A percentile compares a stretch with the other conserved stretches of the same genome.
phyloP scores from a whole-genome alignment of 2,797 vertebrate species.

The Aeoliscus strigatus region DNA sequence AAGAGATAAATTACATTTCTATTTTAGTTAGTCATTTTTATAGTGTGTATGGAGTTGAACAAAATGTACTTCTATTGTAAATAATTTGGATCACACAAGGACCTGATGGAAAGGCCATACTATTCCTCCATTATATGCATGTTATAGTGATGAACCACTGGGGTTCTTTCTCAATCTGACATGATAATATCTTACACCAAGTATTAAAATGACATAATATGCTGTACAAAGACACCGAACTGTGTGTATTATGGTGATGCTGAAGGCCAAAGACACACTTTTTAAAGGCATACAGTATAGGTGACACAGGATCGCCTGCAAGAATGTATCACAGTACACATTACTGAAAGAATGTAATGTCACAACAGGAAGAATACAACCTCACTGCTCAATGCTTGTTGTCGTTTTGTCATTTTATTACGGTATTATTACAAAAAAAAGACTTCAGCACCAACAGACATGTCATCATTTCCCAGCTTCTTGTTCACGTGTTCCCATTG shows the following conservation, averaged over 20 bases:
- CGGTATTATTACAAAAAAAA: conserved; percentile 4
- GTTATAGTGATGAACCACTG: conserved; percentile 52
- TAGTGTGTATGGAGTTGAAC: conserved; percentile 60
- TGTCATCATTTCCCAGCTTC: no score
- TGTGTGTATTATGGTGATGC: conserved; percentile 52
- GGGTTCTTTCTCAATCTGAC: conserved; percentile 54
- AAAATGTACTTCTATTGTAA: conserved; percentile 64
- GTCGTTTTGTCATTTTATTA: conserved; percentile 46
- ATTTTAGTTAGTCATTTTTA: conserved; percentile 77
- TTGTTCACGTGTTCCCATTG: no score
- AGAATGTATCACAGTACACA: conserved; percentile 64
- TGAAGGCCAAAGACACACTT: conserved; percentile 72
- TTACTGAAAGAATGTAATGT: conserved; percentile 68
- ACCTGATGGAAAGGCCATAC: conserved; percentile 61
- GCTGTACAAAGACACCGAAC: conserved; percentile 53
- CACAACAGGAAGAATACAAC: conserved; percentile 52
- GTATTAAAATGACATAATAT: conserved; percentile 50
- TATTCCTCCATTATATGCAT: conserved; percentile 69
- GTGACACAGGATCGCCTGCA: conserved; percentile 47
- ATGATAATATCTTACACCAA: conserved; percentile 52
- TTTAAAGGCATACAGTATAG: conserved; percentile 49
- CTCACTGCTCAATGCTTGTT: conserved; percentile 38
- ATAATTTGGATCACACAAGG: conserved; percentile 67
- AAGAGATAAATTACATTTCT: conserved; percentile 74
- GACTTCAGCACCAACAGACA: no score